Evolutionary conservation across 1,140 invertebrate genomes (phyloP).

Genomic region (Meloidogyne exigua): DNA sequence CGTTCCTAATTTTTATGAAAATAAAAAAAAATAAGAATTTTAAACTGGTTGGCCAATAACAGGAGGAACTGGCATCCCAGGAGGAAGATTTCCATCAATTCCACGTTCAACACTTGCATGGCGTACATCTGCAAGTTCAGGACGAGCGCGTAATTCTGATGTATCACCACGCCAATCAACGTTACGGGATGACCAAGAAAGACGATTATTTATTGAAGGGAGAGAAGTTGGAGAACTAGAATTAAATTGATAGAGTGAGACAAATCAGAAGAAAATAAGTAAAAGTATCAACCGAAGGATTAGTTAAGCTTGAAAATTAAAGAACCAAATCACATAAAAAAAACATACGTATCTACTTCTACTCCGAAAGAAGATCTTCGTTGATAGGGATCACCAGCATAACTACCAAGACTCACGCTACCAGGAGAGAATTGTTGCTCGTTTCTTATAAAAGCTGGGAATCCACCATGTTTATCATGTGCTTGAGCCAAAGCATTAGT

Average conservation of each 20-base stretch:
- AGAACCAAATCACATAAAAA: too few relatives aligned
- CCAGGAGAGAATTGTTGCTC: constrained; percentile 25
- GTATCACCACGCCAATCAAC: constrained; percentile 24
- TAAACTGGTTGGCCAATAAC: constrained; percentile 1
- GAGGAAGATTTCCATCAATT: neutral
- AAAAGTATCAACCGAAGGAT: neutral
- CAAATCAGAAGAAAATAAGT: neutral
- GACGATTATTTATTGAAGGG: constrained; percentile 18
- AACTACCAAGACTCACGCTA: constrained; percentile 14
- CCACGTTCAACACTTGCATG: constrained; percentile 22
- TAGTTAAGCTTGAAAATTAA: too few relatives aligned
- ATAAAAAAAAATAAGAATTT: neutral
- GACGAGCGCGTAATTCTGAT: constrained; percentile 16
- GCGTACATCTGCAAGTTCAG: constrained; percentile 19
- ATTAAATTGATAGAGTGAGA: neutral
- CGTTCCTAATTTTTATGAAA: neutral
- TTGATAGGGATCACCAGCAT: neutral
- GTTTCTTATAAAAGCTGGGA: neutral
- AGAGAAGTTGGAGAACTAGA: constrained; percentile 14
- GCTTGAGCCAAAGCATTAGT: constrained; percentile 49
- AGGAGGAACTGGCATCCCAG: constrained; percentile 9
- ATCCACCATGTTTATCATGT: constrained; percentile 22
- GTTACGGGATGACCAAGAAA: constrained; percentile 27
- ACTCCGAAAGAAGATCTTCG: constrained; percentile 17
- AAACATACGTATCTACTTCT: constrained; percentile 13